These are phyloP conservation scores for Craniophora ligustri DNA, from an alignment of 2,888 invertebrate species.

Conservation along the genomic window DNA sequence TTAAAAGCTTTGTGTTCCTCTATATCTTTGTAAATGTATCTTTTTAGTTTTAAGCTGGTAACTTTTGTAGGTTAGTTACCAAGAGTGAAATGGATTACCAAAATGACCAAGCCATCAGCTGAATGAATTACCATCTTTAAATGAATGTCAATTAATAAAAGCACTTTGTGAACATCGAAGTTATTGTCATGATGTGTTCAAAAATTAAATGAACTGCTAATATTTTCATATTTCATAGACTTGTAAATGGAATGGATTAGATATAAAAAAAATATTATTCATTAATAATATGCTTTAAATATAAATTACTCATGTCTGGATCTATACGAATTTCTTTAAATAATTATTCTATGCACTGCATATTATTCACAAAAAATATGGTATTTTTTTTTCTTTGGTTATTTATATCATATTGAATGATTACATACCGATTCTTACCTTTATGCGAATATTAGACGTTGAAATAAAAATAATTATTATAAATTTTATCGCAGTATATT, in stretches of 20 bases:
- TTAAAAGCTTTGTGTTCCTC: slow-evolving; percentile 84
- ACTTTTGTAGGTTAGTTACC: slow-evolving; percentile 52
- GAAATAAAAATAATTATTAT: too few species aligned
- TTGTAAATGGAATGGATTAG: background rate
- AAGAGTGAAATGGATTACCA: slow-evolving; percentile 47
- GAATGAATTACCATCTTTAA: slow-evolving; percentile 24
- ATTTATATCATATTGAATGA: slow-evolving; percentile 50
- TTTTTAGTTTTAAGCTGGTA: slow-evolving; percentile 51
- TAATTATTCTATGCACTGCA: slow-evolving; percentile 29
- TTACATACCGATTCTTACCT: too few species aligned
- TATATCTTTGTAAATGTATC: slow-evolving; percentile 75
- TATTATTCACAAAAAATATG: slow-evolving; percentile 35
- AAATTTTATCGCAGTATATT: too few species aligned
- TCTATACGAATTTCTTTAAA: slow-evolving; percentile 3
- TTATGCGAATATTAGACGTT: too few species aligned
- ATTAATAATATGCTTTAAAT: background rate
- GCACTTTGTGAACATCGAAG: slow-evolving; percentile 18
- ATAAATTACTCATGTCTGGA: slow-evolving; percentile 7
- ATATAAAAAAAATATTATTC: background rate
- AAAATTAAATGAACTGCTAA: slow-evolving; percentile 23
- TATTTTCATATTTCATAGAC: slow-evolving; percentile 5
- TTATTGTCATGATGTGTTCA: slow-evolving; percentile 25
- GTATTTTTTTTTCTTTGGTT: slow-evolving; percentile 38
- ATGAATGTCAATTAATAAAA: slow-evolving; percentile 51
- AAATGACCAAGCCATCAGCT: slow-evolving; percentile 44